A percentile compares a stretch with the other conserved stretches of the same genome.
phyloP scores from a whole-genome alignment of 2,888 invertebrate species.

The Fissipunctia ypsillon region DNA sequence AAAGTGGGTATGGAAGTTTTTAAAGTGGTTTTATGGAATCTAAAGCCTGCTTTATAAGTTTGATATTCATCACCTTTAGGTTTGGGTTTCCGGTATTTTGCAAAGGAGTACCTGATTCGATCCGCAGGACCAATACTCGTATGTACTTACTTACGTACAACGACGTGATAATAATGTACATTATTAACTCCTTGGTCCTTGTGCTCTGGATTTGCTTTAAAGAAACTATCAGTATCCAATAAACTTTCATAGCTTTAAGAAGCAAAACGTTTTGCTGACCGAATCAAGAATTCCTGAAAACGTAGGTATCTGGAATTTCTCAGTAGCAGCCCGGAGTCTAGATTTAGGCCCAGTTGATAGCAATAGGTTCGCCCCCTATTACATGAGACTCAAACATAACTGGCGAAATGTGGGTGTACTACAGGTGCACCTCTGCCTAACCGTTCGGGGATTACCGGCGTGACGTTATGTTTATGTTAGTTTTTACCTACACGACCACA shows the following conservation, averaged over 20 bases:
- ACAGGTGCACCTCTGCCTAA: too few species aligned
- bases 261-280: neutral
- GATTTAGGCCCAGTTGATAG: too few species aligned
- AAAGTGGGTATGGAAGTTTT: slow-evolving; percentile 3
- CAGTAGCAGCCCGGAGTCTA: too few species aligned
- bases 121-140: neutral
- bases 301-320: too few species aligned
- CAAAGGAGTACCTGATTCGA: neutral
- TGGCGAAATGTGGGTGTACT: too few species aligned
- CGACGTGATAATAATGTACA: neutral
- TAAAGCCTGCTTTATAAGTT: neutral
- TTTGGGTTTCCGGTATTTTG: neutral
- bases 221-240: neutral
- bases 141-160: neutral
- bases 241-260: neutral
- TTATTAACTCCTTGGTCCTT: neutral
- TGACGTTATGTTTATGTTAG: too few species aligned
- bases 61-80: neutral
- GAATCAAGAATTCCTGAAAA: neutral
- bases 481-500: neutral
- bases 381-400: too few species aligned
- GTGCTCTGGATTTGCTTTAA: neutral
- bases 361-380: too few species aligned
- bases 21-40: slow-evolving; percentile 10
- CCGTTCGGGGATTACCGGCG: too few species aligned